A percentile compares a stretch with the other conserved stretches of the same genome.
Conservation (phyloP, 2,888 invertebrate genomes). For the Poecilus cupreus region DNA sequence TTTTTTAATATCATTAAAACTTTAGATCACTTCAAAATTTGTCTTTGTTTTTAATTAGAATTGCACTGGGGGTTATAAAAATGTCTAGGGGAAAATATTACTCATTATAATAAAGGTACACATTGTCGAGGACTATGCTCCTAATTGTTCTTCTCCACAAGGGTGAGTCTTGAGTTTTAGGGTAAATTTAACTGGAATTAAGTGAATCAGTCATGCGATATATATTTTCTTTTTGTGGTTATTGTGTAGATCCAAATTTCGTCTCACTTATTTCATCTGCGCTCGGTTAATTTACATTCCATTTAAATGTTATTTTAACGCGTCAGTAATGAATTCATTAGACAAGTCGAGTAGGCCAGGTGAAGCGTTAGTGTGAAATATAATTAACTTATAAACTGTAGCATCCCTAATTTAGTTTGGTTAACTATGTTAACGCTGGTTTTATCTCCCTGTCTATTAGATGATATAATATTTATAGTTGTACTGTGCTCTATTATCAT, state of each 20-base stretch:
- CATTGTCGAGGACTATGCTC: not conserved
- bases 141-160: not conserved
- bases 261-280: not conserved
- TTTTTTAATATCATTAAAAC: constrained; percentile 49
- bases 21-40: constrained; percentile 41
- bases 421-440: constrained; percentile 20
- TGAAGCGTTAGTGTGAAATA: constrained; percentile 31
- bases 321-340: constrained; percentile 16
- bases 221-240: constrained; percentile 5
- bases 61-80: not conserved
- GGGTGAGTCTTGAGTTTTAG: not conserved
- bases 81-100: constrained; percentile 3
- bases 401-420: constrained; percentile 15
- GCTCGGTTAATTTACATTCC: constrained; percentile 9
- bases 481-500: too few relatives aligned
- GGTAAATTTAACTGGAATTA: not conserved
- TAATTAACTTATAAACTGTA: constrained; percentile 49
- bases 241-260: not conserved
- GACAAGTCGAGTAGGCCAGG: constrained; percentile 12
- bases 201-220: not conserved
- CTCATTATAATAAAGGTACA: constrained; percentile 10
- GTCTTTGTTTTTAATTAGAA: constrained; percentile 44
- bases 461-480: not conserved
- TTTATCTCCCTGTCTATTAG: not conserved
- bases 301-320: constrained; percentile 26